A percentile compares a stretch with the other conserved stretches of the same genome.
Conservation (phyloP, 2,113 vertebrate species). For the Eidolon helvum region DNA sequence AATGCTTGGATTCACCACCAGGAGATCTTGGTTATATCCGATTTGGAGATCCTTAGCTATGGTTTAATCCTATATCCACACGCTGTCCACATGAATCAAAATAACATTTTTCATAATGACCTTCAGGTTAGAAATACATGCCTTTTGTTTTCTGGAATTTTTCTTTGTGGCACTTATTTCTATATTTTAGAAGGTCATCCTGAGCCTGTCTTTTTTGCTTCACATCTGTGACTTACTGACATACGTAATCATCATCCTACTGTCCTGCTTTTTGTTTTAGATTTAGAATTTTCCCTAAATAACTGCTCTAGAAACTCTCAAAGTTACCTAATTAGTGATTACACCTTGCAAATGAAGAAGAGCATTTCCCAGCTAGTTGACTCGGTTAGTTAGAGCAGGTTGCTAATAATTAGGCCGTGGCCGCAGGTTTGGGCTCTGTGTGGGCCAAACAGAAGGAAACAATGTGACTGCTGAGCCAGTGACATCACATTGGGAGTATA, state of each 20-base stretch:
- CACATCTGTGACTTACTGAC: neutral
- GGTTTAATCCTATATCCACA: neutral
- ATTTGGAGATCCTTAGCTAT: neutral
- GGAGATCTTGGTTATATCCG: neutral
- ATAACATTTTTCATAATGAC: constrained; percentile 1
- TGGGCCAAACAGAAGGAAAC: neutral
- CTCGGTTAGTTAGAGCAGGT: constrained; percentile 45
- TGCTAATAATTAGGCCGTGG: constrained; percentile 42
- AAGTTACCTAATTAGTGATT: constrained; percentile 55
- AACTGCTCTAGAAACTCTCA: constrained; percentile 52
- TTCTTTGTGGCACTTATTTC: neutral
- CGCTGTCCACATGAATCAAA: neutral
- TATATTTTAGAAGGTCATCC: neutral
- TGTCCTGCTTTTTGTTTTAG: constrained; percentile 14
- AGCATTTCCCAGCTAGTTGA: constrained; percentile 52
- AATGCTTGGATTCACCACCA: neutral
- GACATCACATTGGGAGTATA: neutral
- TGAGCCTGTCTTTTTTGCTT: neutral
- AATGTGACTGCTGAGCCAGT: neutral
- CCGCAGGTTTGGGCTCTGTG: neutral
- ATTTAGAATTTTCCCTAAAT: constrained; percentile 46
- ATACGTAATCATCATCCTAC: neutral
- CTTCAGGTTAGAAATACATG: constrained; percentile 11
- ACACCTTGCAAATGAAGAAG: constrained; percentile 54
- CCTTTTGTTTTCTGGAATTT: neutral